A percentile compares a stretch with the other conserved stretches of the same genome.
Conservation (phyloP, 2,113 vertebrate genomes). For the Onychostoma macrolepis region DNA sequence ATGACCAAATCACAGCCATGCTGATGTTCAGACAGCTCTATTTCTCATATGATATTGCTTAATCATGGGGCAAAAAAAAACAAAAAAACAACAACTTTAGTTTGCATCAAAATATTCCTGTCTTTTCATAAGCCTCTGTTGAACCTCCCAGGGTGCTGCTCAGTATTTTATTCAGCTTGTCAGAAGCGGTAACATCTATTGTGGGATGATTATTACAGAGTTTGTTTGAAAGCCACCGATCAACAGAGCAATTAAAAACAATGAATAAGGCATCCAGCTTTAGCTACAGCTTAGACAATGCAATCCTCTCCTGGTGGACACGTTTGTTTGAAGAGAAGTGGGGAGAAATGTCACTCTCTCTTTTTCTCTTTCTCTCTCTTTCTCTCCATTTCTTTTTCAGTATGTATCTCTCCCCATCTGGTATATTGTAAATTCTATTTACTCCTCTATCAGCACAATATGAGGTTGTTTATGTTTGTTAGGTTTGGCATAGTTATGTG, state of each 20-base stretch:
- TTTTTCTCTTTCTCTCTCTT: slow-evolving; percentile 13
- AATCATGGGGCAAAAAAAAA: slow-evolving; percentile 47
- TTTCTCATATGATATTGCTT: background rate
- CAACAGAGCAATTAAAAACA: slow-evolving; percentile 92
- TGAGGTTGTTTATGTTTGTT: slow-evolving; percentile 79
- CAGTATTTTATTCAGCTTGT: slow-evolving; percentile 86
- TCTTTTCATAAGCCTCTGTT: slow-evolving; percentile 55
- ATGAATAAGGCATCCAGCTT: slow-evolving; percentile 83
- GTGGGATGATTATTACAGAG: slow-evolving; percentile 81
- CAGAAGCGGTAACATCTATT: slow-evolving; percentile 83
- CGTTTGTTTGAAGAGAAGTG: slow-evolving; percentile 76
- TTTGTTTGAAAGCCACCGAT: slow-evolving; percentile 78
- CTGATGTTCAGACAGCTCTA: background rate
- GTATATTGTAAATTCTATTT: slow-evolving; percentile 77
- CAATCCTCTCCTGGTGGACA: slow-evolving; percentile 72
- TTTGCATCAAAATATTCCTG: slow-evolving; percentile 61
- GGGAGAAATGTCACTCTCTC: slow-evolving; percentile 65
- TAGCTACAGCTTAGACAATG: slow-evolving; percentile 79
- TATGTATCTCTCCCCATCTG: slow-evolving; percentile 22
- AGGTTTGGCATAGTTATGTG: slow-evolving; percentile 65
- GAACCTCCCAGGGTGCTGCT: slow-evolving; percentile 68
- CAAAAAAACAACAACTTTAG: slow-evolving; percentile 14
- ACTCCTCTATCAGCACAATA: slow-evolving; percentile 72
- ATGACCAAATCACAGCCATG: background rate
- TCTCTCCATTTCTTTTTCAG: background rate